phyloP scores from a whole-genome alignment of 2,888 invertebrate genomes.

The Mesorhabditis spiculigera region DNA sequence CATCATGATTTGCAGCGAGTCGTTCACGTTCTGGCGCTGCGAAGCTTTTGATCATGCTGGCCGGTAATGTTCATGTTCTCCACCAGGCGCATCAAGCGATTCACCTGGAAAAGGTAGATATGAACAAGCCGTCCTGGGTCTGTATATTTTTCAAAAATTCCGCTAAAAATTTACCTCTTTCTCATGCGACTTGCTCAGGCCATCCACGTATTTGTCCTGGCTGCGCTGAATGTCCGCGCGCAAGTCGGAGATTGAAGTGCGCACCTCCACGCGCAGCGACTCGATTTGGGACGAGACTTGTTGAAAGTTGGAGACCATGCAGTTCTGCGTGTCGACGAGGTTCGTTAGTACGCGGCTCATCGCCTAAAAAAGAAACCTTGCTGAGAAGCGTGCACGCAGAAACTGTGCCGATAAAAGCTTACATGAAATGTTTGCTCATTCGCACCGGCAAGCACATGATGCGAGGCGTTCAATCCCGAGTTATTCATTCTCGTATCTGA shows the following conservation, averaged over 20 bases:
- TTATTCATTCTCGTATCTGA: too few species aligned
- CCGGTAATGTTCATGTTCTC: neutral
- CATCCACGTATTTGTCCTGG: slow-evolving; percentile 9
- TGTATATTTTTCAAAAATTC: too few species aligned
- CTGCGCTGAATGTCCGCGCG: slow-evolving; percentile 17
- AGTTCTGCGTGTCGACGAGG: slow-evolving; percentile 35
- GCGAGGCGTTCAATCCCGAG: too few species aligned
- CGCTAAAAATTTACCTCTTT: too few species aligned
- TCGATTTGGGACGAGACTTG: slow-evolving; percentile 25
- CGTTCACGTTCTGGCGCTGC: neutral
- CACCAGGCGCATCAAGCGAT: too few species aligned
- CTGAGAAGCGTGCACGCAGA: too few species aligned
- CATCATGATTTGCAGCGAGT: neutral
- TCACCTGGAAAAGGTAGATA: too few species aligned
- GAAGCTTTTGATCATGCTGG: neutral
- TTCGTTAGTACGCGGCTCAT: slow-evolving; percentile 28
- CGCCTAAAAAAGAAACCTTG: slow-evolving; percentile 8
- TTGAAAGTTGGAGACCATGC: slow-evolving; percentile 21
- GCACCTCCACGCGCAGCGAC: slow-evolving; percentile 21
- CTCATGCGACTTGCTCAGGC: too few species aligned
- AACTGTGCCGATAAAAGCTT: too few species aligned
- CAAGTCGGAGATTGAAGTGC: neutral
- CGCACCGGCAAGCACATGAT: too few species aligned
- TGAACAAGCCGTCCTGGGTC: too few species aligned
- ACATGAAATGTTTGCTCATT: too few species aligned